Evolutionary conservation across 2,797 vertebrate genomes (phyloP).

Genomic region (Aselliscus stoliczkanus): DNA sequence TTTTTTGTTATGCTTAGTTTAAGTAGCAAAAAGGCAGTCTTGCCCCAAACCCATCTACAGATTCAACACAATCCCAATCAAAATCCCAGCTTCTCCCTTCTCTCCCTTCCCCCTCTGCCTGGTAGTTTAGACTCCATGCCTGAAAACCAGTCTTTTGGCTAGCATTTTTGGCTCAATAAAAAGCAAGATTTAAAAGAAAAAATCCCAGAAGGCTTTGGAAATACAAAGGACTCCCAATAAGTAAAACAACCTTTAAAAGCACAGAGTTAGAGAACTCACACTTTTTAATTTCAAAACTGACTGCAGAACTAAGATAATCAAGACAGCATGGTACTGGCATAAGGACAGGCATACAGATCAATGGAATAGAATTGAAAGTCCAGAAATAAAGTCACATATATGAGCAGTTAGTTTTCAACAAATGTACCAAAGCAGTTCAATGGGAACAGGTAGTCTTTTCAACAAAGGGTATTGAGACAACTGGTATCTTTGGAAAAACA

Average conservation of each 20-base stretch:
- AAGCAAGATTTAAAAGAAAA: too few species aligned
- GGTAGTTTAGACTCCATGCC: too few species aligned
- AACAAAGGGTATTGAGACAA: background rate
- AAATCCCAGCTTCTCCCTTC: background rate
- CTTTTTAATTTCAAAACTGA: background rate
- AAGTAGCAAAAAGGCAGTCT: background rate
- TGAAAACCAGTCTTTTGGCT: too few species aligned
- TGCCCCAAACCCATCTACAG: background rate
- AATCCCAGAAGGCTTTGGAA: background rate
- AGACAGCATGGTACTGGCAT: background rate
- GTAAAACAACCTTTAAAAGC: background rate
- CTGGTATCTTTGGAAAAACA: background rate
- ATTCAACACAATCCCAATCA: background rate
- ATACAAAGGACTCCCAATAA: background rate
- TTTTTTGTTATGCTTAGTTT: background rate
- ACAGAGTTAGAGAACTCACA: background rate
- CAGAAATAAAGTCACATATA: background rate
- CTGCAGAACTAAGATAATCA: background rate
- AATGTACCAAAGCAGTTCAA: background rate
- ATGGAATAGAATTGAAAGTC: background rate
- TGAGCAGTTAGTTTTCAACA: background rate
- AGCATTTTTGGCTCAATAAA: too few species aligned
- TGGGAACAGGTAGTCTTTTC: background rate
- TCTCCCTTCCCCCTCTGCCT: too few species aligned
- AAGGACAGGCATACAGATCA: background rate